These are phyloP conservation scores for Mycteria americana DNA, from an alignment of 2,797 vertebrate species.

Conservation along the genomic window DNA sequence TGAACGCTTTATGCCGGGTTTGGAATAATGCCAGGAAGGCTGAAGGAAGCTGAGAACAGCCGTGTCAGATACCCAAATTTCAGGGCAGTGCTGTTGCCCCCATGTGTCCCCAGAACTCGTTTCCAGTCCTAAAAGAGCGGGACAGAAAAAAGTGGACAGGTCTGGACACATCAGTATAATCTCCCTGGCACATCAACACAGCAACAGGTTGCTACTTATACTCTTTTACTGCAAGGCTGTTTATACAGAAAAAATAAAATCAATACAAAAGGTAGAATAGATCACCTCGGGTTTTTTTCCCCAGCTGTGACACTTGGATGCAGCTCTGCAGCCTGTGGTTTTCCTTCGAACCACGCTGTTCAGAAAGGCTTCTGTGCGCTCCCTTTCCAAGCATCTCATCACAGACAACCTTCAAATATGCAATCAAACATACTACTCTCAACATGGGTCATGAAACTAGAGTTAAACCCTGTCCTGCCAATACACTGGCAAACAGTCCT, in stretches of 20 bases:
- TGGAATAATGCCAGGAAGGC: background rate
- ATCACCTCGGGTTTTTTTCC: background rate
- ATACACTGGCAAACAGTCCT: background rate
- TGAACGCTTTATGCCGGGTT: background rate
- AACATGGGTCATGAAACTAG: background rate
- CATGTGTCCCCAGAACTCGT: background rate
- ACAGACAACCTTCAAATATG: background rate
- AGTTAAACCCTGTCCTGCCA: background rate
- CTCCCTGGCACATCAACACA: background rate
- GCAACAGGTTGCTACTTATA: fast-evolving
- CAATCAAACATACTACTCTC: background rate
- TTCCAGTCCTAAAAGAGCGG: background rate
- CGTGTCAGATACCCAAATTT: background rate
- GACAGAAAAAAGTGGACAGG: background rate
- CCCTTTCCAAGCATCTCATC: background rate
- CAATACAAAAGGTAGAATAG: background rate
- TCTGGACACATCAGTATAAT: background rate
- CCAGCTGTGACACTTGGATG: background rate
- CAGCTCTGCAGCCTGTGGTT: background rate
- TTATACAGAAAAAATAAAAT: background rate
- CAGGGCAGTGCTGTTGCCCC: background rate
- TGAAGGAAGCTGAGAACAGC: background rate
- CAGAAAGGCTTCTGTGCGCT: background rate
- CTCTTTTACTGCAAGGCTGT: background rate
- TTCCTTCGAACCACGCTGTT: background rate